A percentile compares a stretch with the other conserved stretches of the same genome.
These are phyloP conservation scores for Ptyas mucosa DNA, from an alignment of 2,113 vertebrate genomes.

Conservation along the genomic window DNA sequence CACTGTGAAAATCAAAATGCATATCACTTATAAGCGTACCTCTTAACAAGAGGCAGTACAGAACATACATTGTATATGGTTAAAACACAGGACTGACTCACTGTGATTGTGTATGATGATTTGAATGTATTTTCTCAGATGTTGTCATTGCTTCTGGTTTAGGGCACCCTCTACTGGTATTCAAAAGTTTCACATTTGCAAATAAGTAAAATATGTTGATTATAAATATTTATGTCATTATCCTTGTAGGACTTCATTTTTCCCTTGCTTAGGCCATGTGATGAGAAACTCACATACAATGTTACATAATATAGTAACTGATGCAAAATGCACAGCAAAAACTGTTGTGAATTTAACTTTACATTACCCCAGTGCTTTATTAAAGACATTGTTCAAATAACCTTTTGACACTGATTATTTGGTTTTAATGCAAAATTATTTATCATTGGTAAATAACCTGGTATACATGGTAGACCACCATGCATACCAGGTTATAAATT, in stretches of 20 bases:
- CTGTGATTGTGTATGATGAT: background rate
- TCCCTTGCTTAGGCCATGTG: background rate
- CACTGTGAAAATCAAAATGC: background rate
- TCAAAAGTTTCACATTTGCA: background rate
- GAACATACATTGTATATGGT: background rate
- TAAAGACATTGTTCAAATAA: background rate
- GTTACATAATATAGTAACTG: background rate
- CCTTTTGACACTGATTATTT: background rate
- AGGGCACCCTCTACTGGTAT: background rate
- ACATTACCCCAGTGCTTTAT: background rate
- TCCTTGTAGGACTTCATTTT: background rate
- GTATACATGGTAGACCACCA: background rate
- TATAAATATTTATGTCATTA: background rate
- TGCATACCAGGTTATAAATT: background rate
- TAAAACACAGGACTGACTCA: background rate
- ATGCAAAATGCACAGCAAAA: background rate
- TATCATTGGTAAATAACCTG: background rate
- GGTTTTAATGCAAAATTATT: background rate
- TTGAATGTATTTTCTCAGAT: background rate
- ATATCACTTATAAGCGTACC: background rate
- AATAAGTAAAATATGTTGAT: background rate
- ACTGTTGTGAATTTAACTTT: background rate
- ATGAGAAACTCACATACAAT: background rate
- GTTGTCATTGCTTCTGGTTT: background rate
- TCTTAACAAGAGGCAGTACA: background rate